phyloP scores from a whole-genome alignment of 1,140 invertebrate species.

The Drosophila sproati region DNA sequence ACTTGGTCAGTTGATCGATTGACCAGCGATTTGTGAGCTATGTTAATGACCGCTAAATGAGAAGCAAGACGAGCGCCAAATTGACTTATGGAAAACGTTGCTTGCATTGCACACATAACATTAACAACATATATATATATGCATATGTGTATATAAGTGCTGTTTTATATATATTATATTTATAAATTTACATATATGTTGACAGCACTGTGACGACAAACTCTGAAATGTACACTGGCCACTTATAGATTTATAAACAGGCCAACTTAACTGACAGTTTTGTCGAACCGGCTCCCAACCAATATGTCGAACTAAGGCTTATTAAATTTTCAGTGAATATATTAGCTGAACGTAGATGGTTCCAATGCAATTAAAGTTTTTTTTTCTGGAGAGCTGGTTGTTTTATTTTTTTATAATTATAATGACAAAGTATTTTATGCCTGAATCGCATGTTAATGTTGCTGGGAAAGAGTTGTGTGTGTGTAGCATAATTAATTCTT shows the following conservation, averaged over 20 bases:
- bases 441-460: background rate
- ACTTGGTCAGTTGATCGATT: slow-evolving; percentile 9
- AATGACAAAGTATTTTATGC: background rate
- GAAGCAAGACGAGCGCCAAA: slow-evolving; percentile 32
- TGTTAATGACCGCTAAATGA: slow-evolving; percentile 74
- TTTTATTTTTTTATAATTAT: no score
- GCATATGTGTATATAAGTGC: no score
- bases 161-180: background rate
- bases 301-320: background rate
- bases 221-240: background rate
- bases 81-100: slow-evolving; percentile 58
- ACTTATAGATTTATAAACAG: background rate
- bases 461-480: background rate
- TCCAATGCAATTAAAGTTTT: background rate
- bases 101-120: slow-evolving; percentile 5
- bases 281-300: background rate
- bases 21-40: slow-evolving; percentile 20
- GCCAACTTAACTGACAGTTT: background rate
- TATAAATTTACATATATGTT: background rate
- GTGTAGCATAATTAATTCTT: background rate
- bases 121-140: background rate
- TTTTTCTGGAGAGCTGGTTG: no score
- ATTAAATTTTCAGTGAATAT: background rate
- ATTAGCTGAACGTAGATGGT: background rate
- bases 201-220: slow-evolving; percentile 7